Evolutionary conservation across 92 coral and sea anemone genomes (phyloP).

Genomic region (Umimayanthus kanabou): DNA sequence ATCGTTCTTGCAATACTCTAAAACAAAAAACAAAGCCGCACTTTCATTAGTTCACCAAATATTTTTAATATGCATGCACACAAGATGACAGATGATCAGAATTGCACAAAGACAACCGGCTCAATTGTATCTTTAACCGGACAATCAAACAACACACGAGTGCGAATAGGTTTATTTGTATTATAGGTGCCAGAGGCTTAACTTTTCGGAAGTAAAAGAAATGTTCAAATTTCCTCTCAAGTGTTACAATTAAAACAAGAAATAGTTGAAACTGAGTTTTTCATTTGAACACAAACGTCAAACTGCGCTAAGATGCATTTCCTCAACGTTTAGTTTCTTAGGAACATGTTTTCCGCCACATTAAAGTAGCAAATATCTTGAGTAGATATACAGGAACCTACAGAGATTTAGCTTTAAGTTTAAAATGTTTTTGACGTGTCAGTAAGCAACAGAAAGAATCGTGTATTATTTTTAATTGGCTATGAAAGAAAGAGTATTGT

Average conservation of each 20-base stretch:
- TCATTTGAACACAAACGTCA: neutral
- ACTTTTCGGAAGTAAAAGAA: neutral
- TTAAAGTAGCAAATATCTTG: neutral
- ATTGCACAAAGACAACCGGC: neutral
- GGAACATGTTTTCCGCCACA: neutral
- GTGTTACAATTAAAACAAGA: conserved; percentile 15
- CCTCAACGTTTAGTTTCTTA: neutral
- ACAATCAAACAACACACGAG: neutral
- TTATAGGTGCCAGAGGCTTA: conserved; percentile 16
- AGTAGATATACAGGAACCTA: neutral
- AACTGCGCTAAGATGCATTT: neutral
- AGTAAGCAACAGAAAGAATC: no score
- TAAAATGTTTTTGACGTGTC: neutral
- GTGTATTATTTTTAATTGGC: no score
- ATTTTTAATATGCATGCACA: neutral
- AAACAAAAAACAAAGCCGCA: neutral
- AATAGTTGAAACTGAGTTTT: neutral
- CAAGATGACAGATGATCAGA: conserved; percentile 4
- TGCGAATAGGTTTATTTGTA: neutral
- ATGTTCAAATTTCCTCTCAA: conserved; percentile 3
- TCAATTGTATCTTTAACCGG: neutral
- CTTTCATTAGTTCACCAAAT: conserved; percentile 6
- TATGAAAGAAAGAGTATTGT: no score
- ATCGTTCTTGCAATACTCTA: neutral
- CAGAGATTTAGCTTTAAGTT: no score